These are phyloP conservation scores for Catharus minimus DNA, from an alignment of 2,113 vertebrate species.

Conservation along the genomic window DNA sequence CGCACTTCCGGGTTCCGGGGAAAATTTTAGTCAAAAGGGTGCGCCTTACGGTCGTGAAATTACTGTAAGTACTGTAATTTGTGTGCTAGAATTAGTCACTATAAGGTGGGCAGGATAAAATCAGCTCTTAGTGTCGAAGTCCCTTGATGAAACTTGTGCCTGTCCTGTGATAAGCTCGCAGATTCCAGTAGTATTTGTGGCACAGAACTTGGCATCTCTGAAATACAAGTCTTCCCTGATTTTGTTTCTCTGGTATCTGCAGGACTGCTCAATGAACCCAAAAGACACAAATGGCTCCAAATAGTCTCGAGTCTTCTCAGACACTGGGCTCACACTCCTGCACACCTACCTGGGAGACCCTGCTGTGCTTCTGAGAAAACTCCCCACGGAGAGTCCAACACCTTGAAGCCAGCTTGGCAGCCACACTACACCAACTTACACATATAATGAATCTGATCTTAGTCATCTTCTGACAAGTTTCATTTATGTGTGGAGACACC, in stretches of 20 bases:
- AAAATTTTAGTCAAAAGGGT: too few relatives aligned
- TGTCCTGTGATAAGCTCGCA: background rate
- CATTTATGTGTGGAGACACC: background rate
- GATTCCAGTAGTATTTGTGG: background rate
- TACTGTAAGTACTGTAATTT: background rate
- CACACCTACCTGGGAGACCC: background rate
- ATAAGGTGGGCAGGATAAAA: background rate
- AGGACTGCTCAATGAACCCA: accelerated
- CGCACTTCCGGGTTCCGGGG: too few relatives aligned
- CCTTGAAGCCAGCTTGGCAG: background rate
- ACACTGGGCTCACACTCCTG: background rate
- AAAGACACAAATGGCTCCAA: background rate
- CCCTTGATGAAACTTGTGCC: background rate
- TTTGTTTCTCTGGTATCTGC: background rate
- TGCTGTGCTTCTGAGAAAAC: background rate
- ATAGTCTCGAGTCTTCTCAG: background rate
- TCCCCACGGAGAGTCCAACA: background rate
- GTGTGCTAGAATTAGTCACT: background rate
- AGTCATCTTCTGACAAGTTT: background rate
- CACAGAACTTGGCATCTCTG: background rate
- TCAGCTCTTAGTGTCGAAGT: background rate
- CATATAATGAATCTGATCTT: background rate
- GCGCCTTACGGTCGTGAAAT: too few relatives aligned
- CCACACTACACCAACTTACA: background rate
- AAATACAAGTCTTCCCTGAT: background rate